Base-by-base conservation (phyloP, 2,888 invertebrate species). In the Synergus itoensis region DNA sequence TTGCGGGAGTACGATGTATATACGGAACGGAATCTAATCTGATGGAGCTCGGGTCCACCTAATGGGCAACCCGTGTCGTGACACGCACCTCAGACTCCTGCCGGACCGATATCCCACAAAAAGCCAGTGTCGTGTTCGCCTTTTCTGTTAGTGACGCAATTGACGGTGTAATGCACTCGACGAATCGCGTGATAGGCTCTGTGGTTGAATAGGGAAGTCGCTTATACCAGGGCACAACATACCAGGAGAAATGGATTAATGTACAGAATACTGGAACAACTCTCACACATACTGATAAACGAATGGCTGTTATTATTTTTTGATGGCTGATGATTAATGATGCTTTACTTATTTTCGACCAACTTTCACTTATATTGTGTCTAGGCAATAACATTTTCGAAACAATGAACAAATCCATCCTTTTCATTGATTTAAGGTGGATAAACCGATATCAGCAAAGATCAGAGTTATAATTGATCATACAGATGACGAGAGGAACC, bases 31-130 rank as follows among this genome's bases (percentile, higher is more conserved):
- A 90, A 91, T 91, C 91, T 91, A 92, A 91, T 91, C 91, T 92
- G 91, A 92, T 92, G 90, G 87, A 89, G 87, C 91, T 81, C 77
- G 78, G 91, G 89, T 90, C 91, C 90, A 90, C 90, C 90, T 92
- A 92, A 92, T 92, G 92, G 92, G 90, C 91, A 91, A 92, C 89
- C 91, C 91, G 89, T 92, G 92, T 92, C 90, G 88, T 88, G 91
- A 90, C 91, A 91, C 91, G 91, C 92, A 91, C 89, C 91, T 89
- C 86, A 83, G 87, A 84, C 85, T 88, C 86, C 83, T 84, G 84
- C 85, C 83, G 80, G 63, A 77, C 82, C 77, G 80, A 82, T 86
- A 86, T 85, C 84, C 83, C 81, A 85, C 86, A 86, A 86, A 87
- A 88, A 89, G 87, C 88, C 88, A 88, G 89, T 89, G 88, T 89